Evolutionary conservation across 2,113 vertebrate species (phyloP).

Genomic region (Sciurus niger): DNA sequence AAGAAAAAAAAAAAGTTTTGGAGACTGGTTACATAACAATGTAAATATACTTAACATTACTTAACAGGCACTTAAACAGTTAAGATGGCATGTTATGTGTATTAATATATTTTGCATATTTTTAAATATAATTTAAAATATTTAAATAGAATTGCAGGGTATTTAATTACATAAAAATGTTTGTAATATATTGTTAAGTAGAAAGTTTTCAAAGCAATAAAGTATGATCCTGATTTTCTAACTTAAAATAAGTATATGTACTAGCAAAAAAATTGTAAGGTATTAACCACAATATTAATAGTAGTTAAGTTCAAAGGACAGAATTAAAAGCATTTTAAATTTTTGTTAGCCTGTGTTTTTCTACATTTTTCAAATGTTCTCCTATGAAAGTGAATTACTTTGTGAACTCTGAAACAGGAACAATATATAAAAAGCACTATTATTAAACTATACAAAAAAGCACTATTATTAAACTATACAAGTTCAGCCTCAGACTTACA

Average conservation of each 20-base stretch:
- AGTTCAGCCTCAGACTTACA: background rate
- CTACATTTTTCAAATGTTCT: slow-evolving; percentile 20
- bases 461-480: background rate
- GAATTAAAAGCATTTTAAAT: background rate
- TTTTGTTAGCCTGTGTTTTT: background rate
- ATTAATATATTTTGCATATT: background rate
- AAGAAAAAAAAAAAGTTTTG: background rate
- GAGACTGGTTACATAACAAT: background rate
- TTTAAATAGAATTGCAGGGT: background rate
- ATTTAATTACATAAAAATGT: slow-evolving; percentile 34
- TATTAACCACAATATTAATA: slow-evolving; percentile 29
- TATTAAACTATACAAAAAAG: background rate
- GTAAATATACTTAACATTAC: slow-evolving; percentile 17
- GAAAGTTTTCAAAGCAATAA: slow-evolving; percentile 52
- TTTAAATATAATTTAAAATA: background rate
- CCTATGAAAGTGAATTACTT: background rate
- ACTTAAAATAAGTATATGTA: background rate
- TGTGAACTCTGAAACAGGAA: background rate
- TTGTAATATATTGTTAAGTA: background rate
- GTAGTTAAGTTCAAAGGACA: background rate
- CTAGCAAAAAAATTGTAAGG: background rate
- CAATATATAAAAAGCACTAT: background rate
- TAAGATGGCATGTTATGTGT: background rate
- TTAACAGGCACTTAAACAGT: background rate
- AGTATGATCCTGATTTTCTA: background rate